Base-by-base conservation (phyloP, 2,113 vertebrate genomes). In the Ranitomeya imitator region DNA sequence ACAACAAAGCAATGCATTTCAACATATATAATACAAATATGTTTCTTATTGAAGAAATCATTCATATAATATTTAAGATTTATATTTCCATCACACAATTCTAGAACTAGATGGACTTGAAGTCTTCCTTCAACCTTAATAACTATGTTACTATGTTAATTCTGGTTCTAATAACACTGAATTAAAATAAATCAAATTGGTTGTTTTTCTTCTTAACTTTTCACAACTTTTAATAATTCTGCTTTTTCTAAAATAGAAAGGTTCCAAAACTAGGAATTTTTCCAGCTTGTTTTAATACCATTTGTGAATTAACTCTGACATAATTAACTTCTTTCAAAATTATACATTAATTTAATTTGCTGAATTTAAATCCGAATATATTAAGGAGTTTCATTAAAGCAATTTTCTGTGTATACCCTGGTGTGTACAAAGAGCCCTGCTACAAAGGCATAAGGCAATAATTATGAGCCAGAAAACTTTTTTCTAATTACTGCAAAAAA, bases 311-410 rank as follows among this genome's bases (percentile, higher is more conserved):
- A 81, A 26, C 23, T 81, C 21, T 26, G 79, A 57, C 79, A 6
- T 81, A 81, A 81, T 81, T 81, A 81, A 81, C 79, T 37, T 81
- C 79, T 57, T 81, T 60, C 26, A 60, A 81, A 52, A 81, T 81
- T 81, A 60, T 61, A 61, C 79, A 81, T 60, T 57, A 81, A 81
- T 59, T 81, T 60, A 81, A 60, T 81, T 59, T 81, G 61, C 55
- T 60, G 59, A 18, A 81, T 31, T 16, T 61, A 8, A 81, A 16
- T 61, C 23, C 45, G 79, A 81, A 81, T 81, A 81, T 18, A 81
- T 81, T 81, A 19, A 37, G 23, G 15, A 18, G 6, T 81, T 81
- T 15, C n/a, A 37, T 80, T 37, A 81, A 60, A 81, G 77, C 26
- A 61, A 45, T 59, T 31, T 81, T 81, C 23, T 16, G n/a, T 19